Evolutionary conservation across 2,113 vertebrate species (phyloP).

Genomic region (Miniopterus natalensis): DNA sequence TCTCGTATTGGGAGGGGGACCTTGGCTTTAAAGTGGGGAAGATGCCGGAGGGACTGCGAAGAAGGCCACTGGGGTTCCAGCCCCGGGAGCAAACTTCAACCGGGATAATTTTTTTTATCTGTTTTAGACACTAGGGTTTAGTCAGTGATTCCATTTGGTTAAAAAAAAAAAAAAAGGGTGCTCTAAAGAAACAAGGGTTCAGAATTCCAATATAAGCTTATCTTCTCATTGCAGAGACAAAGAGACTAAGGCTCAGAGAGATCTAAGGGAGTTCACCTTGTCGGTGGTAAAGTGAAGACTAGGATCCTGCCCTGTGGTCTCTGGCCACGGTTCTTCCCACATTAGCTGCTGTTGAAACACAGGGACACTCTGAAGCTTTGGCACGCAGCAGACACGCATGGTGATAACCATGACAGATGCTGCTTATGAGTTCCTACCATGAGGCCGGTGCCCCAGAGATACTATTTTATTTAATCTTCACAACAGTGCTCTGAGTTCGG

Average conservation of each 20-base stretch:
- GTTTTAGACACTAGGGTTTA: not conserved
- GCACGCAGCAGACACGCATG: not conserved
- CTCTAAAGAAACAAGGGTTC: not conserved
- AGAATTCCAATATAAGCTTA: not conserved
- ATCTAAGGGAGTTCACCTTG: rapidly evolving
- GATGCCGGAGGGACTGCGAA: not conserved
- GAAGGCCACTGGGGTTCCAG: not conserved
- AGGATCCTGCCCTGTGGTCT: too few relatives aligned
- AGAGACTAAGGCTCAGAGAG: not conserved
- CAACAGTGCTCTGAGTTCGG: not conserved
- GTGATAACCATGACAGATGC: not conserved
- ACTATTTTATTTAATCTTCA: not conserved
- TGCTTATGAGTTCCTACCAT: too few relatives aligned
- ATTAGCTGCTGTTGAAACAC: not conserved
- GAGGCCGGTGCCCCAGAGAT: not conserved
- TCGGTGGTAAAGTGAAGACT: not conserved
- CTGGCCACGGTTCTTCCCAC: not conserved
- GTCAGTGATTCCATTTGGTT: not conserved
- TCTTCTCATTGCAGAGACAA: not conserved
- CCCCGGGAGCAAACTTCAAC: not conserved
- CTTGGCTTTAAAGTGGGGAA: too few relatives aligned
- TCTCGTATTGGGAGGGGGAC: not conserved
- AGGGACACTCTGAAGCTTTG: not conserved
- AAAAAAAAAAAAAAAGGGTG: not conserved
- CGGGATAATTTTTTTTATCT: not conserved